Percentiles rank a stretch among this genome's conserved stretches.
Evolutionary conservation across 2,797 vertebrate genomes (phyloP).

Genomic region (Schizopygopsis malacanthus): DNA sequence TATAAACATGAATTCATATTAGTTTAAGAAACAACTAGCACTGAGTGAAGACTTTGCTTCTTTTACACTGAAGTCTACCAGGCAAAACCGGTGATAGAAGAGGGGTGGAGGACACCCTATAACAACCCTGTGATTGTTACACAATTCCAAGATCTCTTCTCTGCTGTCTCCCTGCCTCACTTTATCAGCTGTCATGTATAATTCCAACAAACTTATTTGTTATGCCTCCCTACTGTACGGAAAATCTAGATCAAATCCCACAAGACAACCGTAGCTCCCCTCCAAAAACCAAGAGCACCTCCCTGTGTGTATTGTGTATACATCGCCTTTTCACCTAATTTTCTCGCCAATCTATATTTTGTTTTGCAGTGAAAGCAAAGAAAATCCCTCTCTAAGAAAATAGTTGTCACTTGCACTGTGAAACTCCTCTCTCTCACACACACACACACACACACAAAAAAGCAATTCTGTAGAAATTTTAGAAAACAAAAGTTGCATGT

Average conservation of each 20-base stretch:
- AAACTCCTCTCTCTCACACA: neutral
- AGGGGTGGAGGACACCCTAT: neutral
- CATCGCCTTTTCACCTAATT: neutral
- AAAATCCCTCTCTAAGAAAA: neutral
- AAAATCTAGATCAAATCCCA: neutral
- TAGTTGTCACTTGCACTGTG: neutral
- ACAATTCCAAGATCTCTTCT: neutral
- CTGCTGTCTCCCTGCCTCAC: no score
- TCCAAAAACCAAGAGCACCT: slow-evolving; percentile 16
- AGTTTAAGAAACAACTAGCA: neutral
- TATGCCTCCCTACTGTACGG: neutral
- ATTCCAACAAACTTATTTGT: neutral
- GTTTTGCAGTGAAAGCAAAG: neutral
- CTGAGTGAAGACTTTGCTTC: neutral
- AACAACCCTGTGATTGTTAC: neutral
- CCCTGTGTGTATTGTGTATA: neutral
- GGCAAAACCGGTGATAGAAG: neutral
- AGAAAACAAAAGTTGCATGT: neutral
- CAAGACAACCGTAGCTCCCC: neutral
- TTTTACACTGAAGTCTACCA: neutral
- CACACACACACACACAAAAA: no score
- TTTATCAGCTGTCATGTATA: neutral
- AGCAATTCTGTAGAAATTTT: neutral
- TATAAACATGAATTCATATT: neutral
- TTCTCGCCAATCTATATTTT: neutral